phyloP scores from a whole-genome alignment of 2,797 vertebrate species.

The Tokudaia tokunoshimensis region DNA sequence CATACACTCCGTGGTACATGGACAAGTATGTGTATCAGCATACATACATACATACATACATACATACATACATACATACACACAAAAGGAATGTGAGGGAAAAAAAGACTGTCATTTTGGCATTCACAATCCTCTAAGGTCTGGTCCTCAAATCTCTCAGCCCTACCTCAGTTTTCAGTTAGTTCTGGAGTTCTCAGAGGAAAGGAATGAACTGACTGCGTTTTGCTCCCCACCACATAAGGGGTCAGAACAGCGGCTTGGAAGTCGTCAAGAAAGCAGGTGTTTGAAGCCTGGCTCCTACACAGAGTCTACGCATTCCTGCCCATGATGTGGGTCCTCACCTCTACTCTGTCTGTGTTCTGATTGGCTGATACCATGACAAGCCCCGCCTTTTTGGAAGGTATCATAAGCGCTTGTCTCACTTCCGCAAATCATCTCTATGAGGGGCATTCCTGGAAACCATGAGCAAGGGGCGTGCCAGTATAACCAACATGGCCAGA shows the following conservation, averaged over 20 bases:
- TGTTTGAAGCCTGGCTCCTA: not conserved
- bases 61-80: too few species aligned
- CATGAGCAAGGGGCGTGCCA: not conserved
- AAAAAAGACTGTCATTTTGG: not conserved
- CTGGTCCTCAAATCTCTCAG: not conserved
- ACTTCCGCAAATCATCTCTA: not conserved
- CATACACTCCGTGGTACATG: too few species aligned
- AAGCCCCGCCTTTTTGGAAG: not conserved
- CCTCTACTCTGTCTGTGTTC: not conserved
- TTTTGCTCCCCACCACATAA: not conserved
- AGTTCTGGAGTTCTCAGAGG: constrained; percentile 10
- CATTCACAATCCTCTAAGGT: not conserved
- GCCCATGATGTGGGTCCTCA: not conserved
- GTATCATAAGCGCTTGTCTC: not conserved
- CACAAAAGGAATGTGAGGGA: not conserved
- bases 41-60: not conserved
- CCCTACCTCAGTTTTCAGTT: not conserved
- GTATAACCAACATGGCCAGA: not conserved
- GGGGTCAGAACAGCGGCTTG: not conserved
- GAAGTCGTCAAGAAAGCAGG: not conserved
- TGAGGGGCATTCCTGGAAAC: not conserved
- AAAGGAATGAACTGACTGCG: not conserved
- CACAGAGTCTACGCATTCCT: not conserved
- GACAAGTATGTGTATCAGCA: not conserved
- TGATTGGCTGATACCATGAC: not conserved